Evolutionary conservation across 2,113 vertebrate genomes (phyloP).

Genomic region (Setophaga petechia): DNA sequence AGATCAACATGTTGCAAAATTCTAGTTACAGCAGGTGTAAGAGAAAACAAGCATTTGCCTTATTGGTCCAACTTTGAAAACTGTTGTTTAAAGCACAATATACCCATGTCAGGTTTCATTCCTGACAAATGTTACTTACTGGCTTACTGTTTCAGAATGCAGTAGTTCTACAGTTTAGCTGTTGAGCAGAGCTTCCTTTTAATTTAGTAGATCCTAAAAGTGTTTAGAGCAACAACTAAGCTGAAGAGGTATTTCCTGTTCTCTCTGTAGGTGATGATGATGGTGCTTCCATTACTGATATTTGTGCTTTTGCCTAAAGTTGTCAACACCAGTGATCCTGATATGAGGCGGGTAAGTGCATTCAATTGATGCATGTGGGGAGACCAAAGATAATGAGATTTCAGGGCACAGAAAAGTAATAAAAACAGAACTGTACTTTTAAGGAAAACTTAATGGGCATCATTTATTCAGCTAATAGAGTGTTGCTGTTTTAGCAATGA

Average conservation of each 20-base stretch:
- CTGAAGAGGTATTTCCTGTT: slow-evolving; percentile 11
- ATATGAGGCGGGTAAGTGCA: slow-evolving; percentile 93
- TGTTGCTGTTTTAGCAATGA: not conserved
- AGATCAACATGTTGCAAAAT: not conserved
- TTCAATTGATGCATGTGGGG: not conserved
- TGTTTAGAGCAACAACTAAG: not conserved
- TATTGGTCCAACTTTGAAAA: not conserved
- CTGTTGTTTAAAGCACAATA: not conserved
- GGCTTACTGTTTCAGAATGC: not conserved
- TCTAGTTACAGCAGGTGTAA: not conserved
- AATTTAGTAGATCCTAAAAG: not conserved
- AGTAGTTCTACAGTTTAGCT: not conserved
- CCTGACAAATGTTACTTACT: not conserved
- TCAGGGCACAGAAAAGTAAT: not conserved
- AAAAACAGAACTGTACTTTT: not conserved
- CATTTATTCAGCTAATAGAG: not conserved
- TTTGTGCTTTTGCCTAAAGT: slow-evolving; percentile 97
- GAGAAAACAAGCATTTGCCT: not conserved
- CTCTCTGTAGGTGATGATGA: slow-evolving; percentile 93
- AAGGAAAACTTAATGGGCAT: not conserved
- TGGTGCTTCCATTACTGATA: slow-evolving; percentile 96
- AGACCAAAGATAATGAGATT: not conserved
- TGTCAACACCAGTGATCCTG: slow-evolving; percentile 97
- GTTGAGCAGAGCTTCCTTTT: not conserved
- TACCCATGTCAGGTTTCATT: not conserved